Evolutionary conservation across 2,888 invertebrate species (phyloP).

Genomic region (Leucoma salicis): DNA sequence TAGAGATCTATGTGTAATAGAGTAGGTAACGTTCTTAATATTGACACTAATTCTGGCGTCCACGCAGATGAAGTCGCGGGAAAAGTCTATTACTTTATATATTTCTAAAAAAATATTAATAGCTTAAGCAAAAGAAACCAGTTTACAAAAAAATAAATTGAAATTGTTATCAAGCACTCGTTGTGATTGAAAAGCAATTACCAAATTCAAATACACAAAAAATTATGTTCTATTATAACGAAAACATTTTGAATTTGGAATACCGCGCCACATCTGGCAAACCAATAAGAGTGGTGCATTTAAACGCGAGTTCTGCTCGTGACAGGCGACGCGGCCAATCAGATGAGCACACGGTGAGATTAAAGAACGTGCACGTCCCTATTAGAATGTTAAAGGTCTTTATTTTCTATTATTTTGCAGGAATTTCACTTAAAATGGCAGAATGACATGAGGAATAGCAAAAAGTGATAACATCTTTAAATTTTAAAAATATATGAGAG

Average conservation of each 20-base stretch:
- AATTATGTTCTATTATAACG: constrained; percentile 44
- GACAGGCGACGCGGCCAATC: constrained; percentile 74
- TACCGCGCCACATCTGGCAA: constrained; percentile 28
- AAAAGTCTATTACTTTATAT: no score
- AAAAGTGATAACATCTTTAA: no score
- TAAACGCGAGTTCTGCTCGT: constrained; percentile 69
- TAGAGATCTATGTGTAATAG: no score
- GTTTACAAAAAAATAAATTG: background rate
- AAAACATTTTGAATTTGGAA: constrained; percentile 57
- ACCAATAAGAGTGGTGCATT: constrained; percentile 69
- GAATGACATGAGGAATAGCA: constrained; percentile 8
- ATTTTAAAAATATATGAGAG: no score
- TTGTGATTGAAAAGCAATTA: constrained; percentile 51
- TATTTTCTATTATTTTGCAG: constrained; percentile 32
- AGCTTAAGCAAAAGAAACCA: background rate
- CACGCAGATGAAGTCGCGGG: no score
- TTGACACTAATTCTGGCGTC: no score
- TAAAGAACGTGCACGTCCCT: constrained; percentile 58
- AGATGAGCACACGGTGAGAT: constrained; percentile 66
- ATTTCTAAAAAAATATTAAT: background rate
- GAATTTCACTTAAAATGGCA: constrained; percentile 29
- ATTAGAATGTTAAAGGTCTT: constrained; percentile 64
- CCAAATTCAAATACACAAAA: constrained; percentile 47
- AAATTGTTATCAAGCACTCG: background rate
- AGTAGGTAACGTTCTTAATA: no score